A percentile compares a stretch with the other conserved stretches of the same genome.
Evolutionary conservation across 2,113 vertebrate species (phyloP).

Genomic region (Dromas ardeola): DNA sequence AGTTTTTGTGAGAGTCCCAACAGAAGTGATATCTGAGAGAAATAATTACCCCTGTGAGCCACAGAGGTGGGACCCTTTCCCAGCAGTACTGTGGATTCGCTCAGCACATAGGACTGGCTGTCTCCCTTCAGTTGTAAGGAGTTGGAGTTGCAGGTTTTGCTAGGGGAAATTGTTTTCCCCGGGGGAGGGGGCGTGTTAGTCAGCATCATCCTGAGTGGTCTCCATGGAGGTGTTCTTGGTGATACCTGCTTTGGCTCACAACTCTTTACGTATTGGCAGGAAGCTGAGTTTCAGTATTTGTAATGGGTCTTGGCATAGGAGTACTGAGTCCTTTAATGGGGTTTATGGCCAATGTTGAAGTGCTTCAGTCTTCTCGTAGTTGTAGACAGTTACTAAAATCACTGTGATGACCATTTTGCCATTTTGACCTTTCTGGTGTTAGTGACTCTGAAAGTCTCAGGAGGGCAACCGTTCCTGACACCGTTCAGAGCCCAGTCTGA

Average conservation of each 20-base stretch:
- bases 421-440: not conserved
- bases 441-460: not conserved
- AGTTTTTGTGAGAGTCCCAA: constrained; percentile 5
- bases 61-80: not conserved
- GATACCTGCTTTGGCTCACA: not conserved
- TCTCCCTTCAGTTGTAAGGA: not conserved
- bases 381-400: not conserved
- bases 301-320: not conserved
- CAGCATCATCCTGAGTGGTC: not conserved
- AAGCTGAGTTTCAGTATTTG: not conserved
- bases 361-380: not conserved
- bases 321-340: not conserved
- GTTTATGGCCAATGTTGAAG: not conserved
- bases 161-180: not conserved
- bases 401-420: not conserved
- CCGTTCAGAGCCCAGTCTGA: not conserved
- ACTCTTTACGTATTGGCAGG: not conserved
- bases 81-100: not conserved
- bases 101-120: not conserved
- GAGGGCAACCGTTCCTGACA: not conserved
- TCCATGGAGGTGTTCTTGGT: not conserved
- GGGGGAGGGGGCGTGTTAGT: not conserved
- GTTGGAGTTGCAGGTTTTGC: constrained; percentile 38
- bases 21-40: not conserved
- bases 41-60: not conserved